phyloP scores from a whole-genome alignment of 1,140 invertebrate species.

The Drosophila quadrilineata region DNA sequence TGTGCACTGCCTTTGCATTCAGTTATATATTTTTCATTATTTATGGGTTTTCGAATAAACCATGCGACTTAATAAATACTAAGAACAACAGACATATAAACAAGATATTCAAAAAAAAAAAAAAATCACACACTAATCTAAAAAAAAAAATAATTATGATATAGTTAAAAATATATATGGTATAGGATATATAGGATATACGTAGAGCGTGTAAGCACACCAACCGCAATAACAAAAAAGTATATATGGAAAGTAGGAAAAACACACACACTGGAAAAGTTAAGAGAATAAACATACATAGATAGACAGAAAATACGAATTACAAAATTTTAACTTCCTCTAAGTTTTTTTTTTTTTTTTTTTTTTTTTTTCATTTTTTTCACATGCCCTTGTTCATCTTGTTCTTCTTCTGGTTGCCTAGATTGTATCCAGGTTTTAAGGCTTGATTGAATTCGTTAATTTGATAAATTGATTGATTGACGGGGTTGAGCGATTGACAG shows the following conservation, averaged over 20 bases:
- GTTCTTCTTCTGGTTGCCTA: too few relatives aligned
- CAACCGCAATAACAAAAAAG: conserved; percentile 52
- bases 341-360: neutral
- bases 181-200: conserved; percentile 14
- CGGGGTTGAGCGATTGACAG: neutral
- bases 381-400: too few relatives aligned
- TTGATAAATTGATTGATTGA: conserved; percentile 1
- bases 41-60: conserved; percentile 75
- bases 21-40: conserved; percentile 63
- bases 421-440: too few relatives aligned
- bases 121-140: conserved; percentile 43
- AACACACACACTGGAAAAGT: neutral
- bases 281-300: conserved; percentile 1
- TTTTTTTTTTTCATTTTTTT: neutral
- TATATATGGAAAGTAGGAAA: conserved; percentile 14
- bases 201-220: conserved; percentile 44
- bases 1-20: conserved; percentile 58
- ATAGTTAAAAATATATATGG: conserved; percentile 11
- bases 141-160: conserved; percentile 24
- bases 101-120: conserved; percentile 64
- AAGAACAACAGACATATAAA: conserved; percentile 29
- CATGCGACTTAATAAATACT: conserved; percentile 75
- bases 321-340: conserved; percentile 18
- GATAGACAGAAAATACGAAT: neutral
- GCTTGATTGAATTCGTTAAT: conserved; percentile 20